phyloP scores from a whole-genome alignment of 2,888 invertebrate genomes.

The Stenichneumon culpator region DNA sequence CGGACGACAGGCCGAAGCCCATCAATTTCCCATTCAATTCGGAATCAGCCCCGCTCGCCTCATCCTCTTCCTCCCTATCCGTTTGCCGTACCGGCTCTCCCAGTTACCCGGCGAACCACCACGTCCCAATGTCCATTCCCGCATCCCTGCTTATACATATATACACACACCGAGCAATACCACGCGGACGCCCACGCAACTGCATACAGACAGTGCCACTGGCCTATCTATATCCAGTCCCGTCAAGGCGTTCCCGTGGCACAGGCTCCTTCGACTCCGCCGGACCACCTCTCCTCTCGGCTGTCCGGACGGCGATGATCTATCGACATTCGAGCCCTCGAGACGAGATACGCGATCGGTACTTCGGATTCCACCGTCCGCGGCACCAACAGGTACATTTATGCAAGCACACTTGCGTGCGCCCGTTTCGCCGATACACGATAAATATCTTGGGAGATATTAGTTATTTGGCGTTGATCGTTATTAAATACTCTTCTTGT shows the following conservation, averaged over 20 bases:
- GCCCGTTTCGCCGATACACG: neutral
- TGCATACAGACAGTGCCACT: slow-evolving; percentile 19
- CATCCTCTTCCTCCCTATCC: slow-evolving; percentile 29
- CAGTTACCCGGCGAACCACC: slow-evolving; percentile 53
- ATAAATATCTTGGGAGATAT: neutral
- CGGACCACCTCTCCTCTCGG: slow-evolving; percentile 16
- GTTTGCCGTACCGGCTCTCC: slow-evolving; percentile 38
- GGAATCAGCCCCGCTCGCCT: slow-evolving; percentile 69
- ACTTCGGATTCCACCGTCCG: slow-evolving; percentile 22
- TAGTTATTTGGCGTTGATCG: neutral
- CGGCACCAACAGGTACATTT: neutral
- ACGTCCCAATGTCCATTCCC: slow-evolving; percentile 34
- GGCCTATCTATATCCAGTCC: slow-evolving; percentile 17
- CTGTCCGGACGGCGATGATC: slow-evolving; percentile 58
- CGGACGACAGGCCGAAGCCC: slow-evolving; percentile 79
- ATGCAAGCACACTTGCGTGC: neutral
- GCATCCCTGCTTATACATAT: neutral
- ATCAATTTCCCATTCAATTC: slow-evolving; percentile 82
- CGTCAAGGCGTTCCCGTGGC: slow-evolving; percentile 59
- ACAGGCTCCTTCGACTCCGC: slow-evolving; percentile 49
- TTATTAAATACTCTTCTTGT: neutral
- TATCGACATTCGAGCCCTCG: slow-evolving; percentile 53
- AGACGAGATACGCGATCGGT: slow-evolving; percentile 14
- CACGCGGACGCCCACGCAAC: slow-evolving; percentile 18
- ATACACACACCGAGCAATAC: slow-evolving; percentile 30